Percentiles rank a stretch among this genome's conserved stretches.
phyloP scores from a whole-genome alignment of 1,140 invertebrate species.

The Tachypleus tridentatus region DNA sequence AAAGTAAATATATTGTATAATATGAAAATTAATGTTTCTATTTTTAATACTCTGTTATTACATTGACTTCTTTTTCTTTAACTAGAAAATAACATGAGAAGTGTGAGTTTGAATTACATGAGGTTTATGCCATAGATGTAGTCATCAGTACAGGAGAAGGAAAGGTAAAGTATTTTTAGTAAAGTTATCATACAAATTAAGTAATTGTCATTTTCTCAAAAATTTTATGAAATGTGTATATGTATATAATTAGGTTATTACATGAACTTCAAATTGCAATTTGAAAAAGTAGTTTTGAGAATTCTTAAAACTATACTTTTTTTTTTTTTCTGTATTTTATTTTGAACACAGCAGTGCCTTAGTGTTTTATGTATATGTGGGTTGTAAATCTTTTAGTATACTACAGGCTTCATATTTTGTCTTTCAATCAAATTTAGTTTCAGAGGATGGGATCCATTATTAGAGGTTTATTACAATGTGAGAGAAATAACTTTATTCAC shows the following conservation, averaged over 20 bases:
- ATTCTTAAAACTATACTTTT: not conserved
- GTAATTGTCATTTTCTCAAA: not conserved
- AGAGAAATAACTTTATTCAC: no score
- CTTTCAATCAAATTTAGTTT: no score
- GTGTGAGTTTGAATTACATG: conserved; percentile 87
- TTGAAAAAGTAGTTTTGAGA: not conserved
- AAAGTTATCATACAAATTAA: not conserved
- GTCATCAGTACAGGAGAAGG: conserved; percentile 89
- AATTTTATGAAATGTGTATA: no score
- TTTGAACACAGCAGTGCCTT: not conserved
- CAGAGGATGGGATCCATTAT: no score
- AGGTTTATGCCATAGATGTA: conserved; percentile 98
- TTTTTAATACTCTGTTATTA: not conserved
- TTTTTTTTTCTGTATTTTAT: not conserved
- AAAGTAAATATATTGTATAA: no score
- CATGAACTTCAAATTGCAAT: not conserved
- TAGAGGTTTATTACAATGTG: no score
- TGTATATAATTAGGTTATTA: not conserved
- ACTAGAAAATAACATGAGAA: conserved; percentile 91
- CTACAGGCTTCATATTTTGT: no score
- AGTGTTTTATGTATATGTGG: no score
- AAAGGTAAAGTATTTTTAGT: conserved; percentile 29
- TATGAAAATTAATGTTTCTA: no score
- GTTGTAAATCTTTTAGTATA: no score
- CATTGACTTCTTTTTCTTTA: conserved; percentile 8